phyloP scores from a whole-genome alignment of 2,888 invertebrate genomes.

The Lagria hirta region DNA sequence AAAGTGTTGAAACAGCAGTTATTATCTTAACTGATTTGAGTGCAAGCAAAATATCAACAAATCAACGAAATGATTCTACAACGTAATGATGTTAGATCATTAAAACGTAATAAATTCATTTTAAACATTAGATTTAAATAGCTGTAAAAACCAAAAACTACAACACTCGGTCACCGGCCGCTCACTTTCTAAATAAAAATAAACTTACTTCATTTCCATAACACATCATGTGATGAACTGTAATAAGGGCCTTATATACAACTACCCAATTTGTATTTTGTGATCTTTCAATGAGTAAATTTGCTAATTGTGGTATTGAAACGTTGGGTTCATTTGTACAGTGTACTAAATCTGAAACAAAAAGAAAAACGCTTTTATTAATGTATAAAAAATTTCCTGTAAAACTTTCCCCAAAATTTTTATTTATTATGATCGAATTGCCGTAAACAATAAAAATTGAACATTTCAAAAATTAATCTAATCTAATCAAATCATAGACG shows the following conservation, averaged over 20 bases:
- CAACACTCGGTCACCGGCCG: too few relatives aligned
- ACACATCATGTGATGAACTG: constrained; percentile 98
- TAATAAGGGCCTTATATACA: constrained; percentile 96
- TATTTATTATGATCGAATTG: neutral
- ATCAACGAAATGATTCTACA: too few relatives aligned
- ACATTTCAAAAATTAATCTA: too few relatives aligned
- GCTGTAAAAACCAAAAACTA: too few relatives aligned
- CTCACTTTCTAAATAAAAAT: constrained; percentile 5
- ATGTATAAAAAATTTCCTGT: neutral
- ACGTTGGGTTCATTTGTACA: constrained; percentile 99
- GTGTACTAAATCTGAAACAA: constrained; percentile 77
- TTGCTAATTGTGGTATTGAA: constrained; percentile 98
- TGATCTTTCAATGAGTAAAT: constrained; percentile 95
- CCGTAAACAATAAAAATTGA: neutral
- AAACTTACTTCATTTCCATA: constrained; percentile 96
- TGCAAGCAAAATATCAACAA: too few relatives aligned
- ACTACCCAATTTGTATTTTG: constrained; percentile 99
- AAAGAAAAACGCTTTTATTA: constrained; percentile 9
- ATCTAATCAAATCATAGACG: too few relatives aligned
- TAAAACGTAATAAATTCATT: too few relatives aligned
- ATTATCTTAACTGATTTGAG: too few relatives aligned
- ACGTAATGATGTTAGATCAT: too few relatives aligned
- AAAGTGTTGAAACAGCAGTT: too few relatives aligned
- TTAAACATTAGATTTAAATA: too few relatives aligned
- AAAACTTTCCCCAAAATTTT: neutral